These are phyloP conservation scores for Macroglossus sobrinus DNA, from an alignment of 2,113 vertebrate species.

Conservation along the genomic window DNA sequence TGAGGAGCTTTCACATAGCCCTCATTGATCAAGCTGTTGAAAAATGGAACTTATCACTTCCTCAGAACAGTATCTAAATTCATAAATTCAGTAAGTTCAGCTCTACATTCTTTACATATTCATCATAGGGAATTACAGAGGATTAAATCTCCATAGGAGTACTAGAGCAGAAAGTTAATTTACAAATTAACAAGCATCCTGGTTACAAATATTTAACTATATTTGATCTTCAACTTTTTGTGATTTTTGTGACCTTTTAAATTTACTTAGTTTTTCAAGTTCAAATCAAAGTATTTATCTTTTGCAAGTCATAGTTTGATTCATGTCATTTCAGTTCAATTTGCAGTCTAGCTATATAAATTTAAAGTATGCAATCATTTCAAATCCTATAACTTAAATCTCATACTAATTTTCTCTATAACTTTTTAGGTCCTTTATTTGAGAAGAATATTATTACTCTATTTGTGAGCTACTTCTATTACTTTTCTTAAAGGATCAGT, in stretches of 20 bases:
- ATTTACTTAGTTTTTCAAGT: background rate
- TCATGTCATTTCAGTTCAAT: background rate
- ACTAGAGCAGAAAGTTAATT: background rate
- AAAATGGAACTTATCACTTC: background rate
- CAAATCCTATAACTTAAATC: background rate
- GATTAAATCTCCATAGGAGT: background rate
- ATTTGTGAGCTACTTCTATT: background rate
- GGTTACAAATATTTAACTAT: background rate
- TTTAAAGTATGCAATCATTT: background rate
- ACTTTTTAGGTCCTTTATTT: conserved; percentile 50
- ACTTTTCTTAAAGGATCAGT: conserved; percentile 41
- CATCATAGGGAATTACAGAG: background rate
- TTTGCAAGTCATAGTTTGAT: background rate
- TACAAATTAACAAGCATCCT: background rate
- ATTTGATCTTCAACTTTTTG: background rate
- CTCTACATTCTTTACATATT: background rate
- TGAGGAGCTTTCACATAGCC: background rate
- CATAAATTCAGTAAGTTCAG: background rate
- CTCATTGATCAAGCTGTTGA: background rate
- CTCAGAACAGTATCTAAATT: background rate
- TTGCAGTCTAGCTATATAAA: background rate
- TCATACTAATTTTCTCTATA: background rate
- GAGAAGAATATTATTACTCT: conserved; percentile 15
- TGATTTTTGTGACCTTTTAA: background rate
- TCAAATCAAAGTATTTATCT: background rate